These are phyloP conservation scores for Heliconius aoede DNA, from an alignment of 2,888 invertebrate genomes.

Conservation along the genomic window DNA sequence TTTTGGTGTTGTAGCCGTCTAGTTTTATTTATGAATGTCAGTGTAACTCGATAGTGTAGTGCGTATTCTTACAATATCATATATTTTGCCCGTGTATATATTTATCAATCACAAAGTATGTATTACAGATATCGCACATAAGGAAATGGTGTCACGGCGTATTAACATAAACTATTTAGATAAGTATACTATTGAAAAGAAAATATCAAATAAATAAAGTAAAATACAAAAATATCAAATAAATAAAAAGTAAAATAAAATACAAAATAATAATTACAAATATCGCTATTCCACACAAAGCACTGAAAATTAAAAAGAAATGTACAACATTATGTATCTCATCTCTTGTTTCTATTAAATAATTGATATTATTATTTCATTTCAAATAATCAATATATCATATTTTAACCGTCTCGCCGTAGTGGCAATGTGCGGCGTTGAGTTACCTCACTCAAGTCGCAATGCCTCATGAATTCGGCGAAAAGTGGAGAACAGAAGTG, in stretches of 20 bases:
- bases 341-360: too few species aligned
- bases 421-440: too few species aligned
- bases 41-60: too few species aligned
- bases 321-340: too few species aligned
- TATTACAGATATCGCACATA: neutral
- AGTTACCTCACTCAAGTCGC: too few species aligned
- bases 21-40: too few species aligned
- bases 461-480: too few species aligned
- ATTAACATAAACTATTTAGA: neutral
- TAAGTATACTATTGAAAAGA: neutral
- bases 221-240: neutral
- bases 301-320: neutral
- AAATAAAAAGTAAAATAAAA: neutral
- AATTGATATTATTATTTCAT: too few species aligned
- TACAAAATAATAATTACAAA: neutral
- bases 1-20: too few species aligned
- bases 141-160: neutral
- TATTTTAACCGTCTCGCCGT: too few species aligned
- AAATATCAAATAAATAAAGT: neutral
- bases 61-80: neutral
- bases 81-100: neutral
- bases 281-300: neutral
- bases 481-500: too few species aligned
- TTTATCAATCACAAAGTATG: neutral
- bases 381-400: too few species aligned